Evolutionary conservation across 2,113 vertebrate genomes (phyloP), one percentile per base, ranked within the genome.

Genomic region (Periophthalmus modestus): DNA sequence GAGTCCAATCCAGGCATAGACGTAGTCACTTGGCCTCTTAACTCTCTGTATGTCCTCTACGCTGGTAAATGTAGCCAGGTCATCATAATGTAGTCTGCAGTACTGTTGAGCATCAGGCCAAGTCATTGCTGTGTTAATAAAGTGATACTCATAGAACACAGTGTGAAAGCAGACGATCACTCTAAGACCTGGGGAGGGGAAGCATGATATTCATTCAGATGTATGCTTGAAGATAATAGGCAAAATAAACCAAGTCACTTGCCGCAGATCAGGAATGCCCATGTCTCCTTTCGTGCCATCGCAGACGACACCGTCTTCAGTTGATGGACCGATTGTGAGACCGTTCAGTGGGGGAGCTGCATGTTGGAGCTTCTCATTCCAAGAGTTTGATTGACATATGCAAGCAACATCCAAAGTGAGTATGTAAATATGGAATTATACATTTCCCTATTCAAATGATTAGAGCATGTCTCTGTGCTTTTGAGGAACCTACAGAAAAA

Each of bases 41-140:
- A 24, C 57, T 14, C 12, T 58, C 61, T 63, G 24, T 63, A 63
- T 36, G 61, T 63, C 61, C 16, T 63, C 33, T 6, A 19, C 6
- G 33, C 61, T 63, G 14, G 61, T 63, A 16, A 63, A 63, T 6
- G 61, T 63, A 1, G 61, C 61, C 61, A 63, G 61, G 61, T 63
- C 61, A 28, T 63, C 2, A 28, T 34, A 36, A 19, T 63, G 61
- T 36, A 9, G 28, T 36, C 61, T 63, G 33, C 61, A 63, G 61
- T 63, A 63, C 61, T 63, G 61, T 18, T 36, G 61, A 4, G 61
- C 61, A 7, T 33, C 33, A 63, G 28, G 3, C 61, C 61, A 63
- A 3, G 61, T 63, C 61, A 63, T 63, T 18, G 0, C 16, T 19
- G 33, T 63, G 14, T 63, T 63, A 28, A 63, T 36, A 18, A 63